phyloP scores from a whole-genome alignment of 1,140 invertebrate species.

The Brachionus plicatilis region DNA sequence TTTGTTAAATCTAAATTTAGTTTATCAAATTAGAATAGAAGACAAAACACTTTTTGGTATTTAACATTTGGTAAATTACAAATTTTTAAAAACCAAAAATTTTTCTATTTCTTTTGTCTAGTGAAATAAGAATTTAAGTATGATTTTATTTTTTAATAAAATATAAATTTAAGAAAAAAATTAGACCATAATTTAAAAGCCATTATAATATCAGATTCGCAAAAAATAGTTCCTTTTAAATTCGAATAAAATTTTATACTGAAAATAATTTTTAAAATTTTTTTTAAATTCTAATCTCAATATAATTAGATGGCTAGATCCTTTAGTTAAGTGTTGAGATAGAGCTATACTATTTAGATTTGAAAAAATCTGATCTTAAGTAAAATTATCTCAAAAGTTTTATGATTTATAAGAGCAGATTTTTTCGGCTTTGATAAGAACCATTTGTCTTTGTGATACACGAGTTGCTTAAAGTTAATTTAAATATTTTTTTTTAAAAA shows the following conservation, averaged over 20 bases:
- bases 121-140: too few relatives aligned
- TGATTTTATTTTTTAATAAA: too few relatives aligned
- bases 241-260: background rate
- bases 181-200: background rate
- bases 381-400: background rate
- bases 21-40: background rate
- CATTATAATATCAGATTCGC: background rate
- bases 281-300: background rate
- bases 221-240: background rate
- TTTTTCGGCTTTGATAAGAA: background rate
- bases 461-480: background rate
- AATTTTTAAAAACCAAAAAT: too few relatives aligned
- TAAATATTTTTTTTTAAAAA: background rate
- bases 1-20: background rate
- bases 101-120: too few relatives aligned
- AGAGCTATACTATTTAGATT: background rate
- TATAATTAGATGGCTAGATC: background rate
- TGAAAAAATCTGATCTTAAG: background rate
- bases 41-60: background rate
- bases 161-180: background rate
- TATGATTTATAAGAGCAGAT: background rate
- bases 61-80: background rate
- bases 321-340: background rate
- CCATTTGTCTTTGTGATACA: background rate
- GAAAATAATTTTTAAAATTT: background rate